These are phyloP conservation scores for Poeciliopsis prolifica DNA, from an alignment of 2,113 vertebrate genomes.

Conservation along the genomic window DNA sequence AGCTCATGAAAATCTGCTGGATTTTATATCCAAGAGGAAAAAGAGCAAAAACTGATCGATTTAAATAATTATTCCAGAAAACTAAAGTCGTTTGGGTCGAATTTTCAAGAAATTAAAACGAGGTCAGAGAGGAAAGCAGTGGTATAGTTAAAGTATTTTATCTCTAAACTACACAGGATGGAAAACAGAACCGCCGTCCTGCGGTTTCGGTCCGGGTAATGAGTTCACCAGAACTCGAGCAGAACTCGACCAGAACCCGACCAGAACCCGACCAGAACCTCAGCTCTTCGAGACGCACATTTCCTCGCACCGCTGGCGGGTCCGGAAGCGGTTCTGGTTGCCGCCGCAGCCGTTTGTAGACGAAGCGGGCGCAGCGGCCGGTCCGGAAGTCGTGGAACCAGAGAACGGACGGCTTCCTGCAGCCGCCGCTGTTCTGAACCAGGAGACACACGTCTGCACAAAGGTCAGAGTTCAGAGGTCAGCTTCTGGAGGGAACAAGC, in stretches of 20 bases:
- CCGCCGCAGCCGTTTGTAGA: conserved; percentile 23
- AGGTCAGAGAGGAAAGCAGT: neutral
- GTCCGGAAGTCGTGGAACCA: neutral
- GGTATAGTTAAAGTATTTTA: neutral
- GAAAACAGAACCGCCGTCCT: neutral
- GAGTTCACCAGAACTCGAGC: no score
- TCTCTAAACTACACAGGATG: neutral
- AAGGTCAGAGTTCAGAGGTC: neutral
- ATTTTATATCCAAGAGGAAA: no score
- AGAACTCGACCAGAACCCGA: no score
- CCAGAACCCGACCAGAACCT: neutral
- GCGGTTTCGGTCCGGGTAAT: no score
- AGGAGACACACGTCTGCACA: neutral
- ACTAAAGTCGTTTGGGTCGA: no score
- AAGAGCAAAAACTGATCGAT: no score
- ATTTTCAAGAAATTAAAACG: no score
- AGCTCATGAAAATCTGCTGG: no score
- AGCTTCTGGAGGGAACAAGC: no score
- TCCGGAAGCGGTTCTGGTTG: conserved; percentile 13
- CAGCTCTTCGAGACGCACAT: neutral
- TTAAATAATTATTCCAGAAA: no score
- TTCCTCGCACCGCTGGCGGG: neutral
- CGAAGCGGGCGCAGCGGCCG: neutral
- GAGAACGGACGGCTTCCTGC: neutral
- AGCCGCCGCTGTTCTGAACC: neutral